Evolutionary conservation across 2,113 vertebrate genomes (phyloP).

Genomic region (Python bivittatus): DNA sequence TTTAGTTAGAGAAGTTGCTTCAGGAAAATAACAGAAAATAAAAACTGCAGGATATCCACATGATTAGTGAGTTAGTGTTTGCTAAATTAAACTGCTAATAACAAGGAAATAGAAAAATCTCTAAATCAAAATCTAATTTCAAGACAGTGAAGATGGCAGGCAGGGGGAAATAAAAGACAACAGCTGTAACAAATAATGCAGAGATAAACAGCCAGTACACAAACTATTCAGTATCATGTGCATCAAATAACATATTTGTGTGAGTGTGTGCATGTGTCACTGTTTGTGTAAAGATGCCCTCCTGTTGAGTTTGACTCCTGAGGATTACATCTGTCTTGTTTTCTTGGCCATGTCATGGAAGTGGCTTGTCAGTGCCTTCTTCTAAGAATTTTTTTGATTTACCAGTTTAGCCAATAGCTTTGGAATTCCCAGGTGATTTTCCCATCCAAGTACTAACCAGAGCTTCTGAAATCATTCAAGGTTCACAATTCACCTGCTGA

Average conservation of each 20-base stretch:
- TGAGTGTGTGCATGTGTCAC: too few species aligned
- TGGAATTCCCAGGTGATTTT: too few species aligned
- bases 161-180: neutral
- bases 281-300: too few species aligned
- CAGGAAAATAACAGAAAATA: neutral
- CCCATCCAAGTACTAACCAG: too few species aligned
- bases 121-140: neutral
- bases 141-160: neutral
- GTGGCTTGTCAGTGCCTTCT: too few species aligned
- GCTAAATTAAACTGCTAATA: constrained; percentile 3
- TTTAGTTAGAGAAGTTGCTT: neutral
- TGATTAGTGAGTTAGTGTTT: neutral
- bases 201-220: neutral
- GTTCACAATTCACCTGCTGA: too few species aligned
- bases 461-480: too few species aligned
- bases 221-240: neutral
- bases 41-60: neutral
- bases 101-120: neutral
- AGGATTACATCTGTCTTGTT: too few species aligned
- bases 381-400: too few species aligned
- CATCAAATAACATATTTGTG: neutral
- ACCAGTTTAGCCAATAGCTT: too few species aligned
- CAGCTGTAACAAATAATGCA: neutral
- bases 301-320: too few species aligned
- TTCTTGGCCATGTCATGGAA: too few species aligned